Evolutionary conservation across 2,113 vertebrate genomes (phyloP), one percentile per base, ranked within the genome.

Genomic region (Gallinago media): DNA sequence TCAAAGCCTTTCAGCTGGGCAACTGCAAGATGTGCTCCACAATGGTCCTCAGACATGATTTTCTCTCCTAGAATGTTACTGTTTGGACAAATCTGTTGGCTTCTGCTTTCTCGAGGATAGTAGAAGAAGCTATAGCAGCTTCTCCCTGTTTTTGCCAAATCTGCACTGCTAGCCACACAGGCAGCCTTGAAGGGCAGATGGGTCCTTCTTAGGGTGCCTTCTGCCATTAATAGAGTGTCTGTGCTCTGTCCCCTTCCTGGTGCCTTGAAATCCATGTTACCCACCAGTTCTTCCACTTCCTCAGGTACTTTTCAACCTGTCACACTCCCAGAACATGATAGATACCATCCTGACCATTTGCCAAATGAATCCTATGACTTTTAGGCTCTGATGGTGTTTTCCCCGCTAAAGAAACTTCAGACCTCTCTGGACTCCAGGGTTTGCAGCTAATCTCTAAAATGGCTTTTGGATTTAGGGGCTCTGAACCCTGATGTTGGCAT

Each of bases 321-420:
- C 32, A 18, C 0, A 0, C 40, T 85, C 40, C 16, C 22, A 62
- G 50, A n/a, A 44, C 17, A 6, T 6, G 25, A 10, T 8, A 23
- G 46, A 22, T 71, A 72, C 23, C 40, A 31, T 49, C 46, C 52
- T 68, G 58, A 56, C 70, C 66, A 29, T 55, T 79, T 77, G 31
- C 38, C 72, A 66, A 23, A 16, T 21, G 18, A 85, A 68, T 70
- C 50, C 61, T 25, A 0, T 49, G 66, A 29, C 44, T 89, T 38
- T 65, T 50, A 61, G 47, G 34, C 25, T 86, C 49, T 55, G 27
- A 20, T 55, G 49, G 9, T 34, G 23, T 44, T 82, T 31, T 44
- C 17, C 71, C 34, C 83, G 3, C 80, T 40, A 21, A 42, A 16
- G 56, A 47, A 52, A 20, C 15, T 61, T 71, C 34, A 74, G 34